Evolutionary conservation across 2,797 vertebrate genomes (phyloP).

Genomic region (Silurus aristotelis): DNA sequence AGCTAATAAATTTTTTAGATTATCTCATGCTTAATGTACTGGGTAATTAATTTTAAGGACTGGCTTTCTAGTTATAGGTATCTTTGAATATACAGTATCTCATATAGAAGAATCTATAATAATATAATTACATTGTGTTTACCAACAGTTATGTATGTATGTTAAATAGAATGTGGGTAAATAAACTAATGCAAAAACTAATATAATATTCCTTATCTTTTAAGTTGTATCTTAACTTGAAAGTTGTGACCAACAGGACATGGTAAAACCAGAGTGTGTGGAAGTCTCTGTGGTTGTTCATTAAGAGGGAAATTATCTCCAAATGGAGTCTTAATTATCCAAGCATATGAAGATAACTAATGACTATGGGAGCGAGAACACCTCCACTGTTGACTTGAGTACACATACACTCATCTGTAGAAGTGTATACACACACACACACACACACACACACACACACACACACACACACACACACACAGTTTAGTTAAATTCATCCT

Average conservation of each 20-base stretch:
- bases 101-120: background rate
- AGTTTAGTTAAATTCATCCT: conserved; percentile 15
- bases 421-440: background rate
- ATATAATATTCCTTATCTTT: background rate
- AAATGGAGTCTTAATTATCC: conserved; percentile 47
- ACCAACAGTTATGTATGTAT: background rate
- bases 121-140: background rate
- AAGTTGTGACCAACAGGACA: conserved; percentile 32
- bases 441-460: background rate
- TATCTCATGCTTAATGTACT: background rate
- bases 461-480: background rate
- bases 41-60: background rate
- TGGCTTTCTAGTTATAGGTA: background rate
- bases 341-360: conserved; percentile 47
- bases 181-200: background rate
- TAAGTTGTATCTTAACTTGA: background rate
- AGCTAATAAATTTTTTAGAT: background rate
- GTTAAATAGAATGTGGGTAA: conserved; percentile 9
- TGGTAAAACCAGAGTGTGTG: conserved; percentile 26
- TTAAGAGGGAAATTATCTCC: conserved; percentile 47
- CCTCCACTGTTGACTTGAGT: conserved; percentile 33
- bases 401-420: background rate
- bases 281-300: conserved; percentile 47
- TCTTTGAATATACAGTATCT: background rate
- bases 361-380: conserved; percentile 44